Conservation (phyloP, 2,113 vertebrate genomes). For the Andinoacara biseriatus region DNA sequence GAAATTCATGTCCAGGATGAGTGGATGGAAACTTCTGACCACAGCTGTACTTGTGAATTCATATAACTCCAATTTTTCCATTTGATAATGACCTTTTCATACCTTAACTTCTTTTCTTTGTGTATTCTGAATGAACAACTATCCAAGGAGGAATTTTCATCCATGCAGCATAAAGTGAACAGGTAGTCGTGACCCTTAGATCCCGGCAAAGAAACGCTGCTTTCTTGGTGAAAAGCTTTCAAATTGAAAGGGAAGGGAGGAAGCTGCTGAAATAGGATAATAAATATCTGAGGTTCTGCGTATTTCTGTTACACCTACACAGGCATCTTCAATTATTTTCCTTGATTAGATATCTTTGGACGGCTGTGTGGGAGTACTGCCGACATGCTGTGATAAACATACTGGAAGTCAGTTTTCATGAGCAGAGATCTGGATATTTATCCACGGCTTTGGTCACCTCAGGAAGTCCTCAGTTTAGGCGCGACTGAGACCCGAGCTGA, state of each 20-base stretch:
- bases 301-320: not conserved
- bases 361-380: not conserved
- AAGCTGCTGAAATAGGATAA: not conserved
- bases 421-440: not conserved
- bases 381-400: not conserved
- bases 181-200: not conserved
- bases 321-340: not conserved
- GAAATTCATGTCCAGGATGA: accelerated
- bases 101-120: not conserved
- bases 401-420: not conserved
- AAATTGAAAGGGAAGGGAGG: not conserved
- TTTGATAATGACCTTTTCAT: not conserved
- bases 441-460: accelerated
- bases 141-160: not conserved
- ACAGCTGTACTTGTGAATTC: not conserved
- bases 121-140: not conserved
- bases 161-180: not conserved
- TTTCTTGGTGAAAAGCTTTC: not conserved
- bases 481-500: not conserved
- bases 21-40: not conserved
- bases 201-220: not conserved
- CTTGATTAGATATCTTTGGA: not conserved
- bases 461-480: not conserved
- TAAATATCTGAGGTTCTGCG: not conserved
- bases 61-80: not conserved